Percentiles rank a stretch among this genome's conserved stretches.
Evolutionary conservation across 2,797 vertebrate genomes (phyloP).

Genomic region (Cephalopachus bancanus): DNA sequence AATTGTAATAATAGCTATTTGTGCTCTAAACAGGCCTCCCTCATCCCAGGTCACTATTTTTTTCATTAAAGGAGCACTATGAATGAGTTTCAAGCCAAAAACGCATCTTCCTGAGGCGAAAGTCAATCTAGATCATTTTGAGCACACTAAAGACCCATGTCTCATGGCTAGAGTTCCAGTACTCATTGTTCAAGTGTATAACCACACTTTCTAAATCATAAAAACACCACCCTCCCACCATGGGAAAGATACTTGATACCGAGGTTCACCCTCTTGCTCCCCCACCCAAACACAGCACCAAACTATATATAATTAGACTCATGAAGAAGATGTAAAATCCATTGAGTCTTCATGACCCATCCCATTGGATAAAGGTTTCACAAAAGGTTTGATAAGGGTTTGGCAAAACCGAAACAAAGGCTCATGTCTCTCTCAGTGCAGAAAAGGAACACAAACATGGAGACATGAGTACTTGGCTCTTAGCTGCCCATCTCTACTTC

Average conservation of each 20-base stretch:
- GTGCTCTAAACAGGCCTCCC: slow-evolving; percentile 73
- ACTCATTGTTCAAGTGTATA: background rate
- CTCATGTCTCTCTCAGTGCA: background rate
- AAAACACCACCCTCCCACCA: background rate
- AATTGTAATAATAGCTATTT: slow-evolving; percentile 82
- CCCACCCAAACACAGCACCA: background rate
- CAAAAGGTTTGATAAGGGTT: background rate
- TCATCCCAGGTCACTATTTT: slow-evolving; percentile 58
- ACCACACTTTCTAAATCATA: background rate
- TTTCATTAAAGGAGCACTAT: background rate
- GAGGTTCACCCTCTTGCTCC: background rate
- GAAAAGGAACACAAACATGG: background rate
- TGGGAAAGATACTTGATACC: background rate
- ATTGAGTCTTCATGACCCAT: background rate
- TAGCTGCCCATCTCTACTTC: background rate
- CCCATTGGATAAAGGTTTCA: background rate
- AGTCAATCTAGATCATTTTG: slow-evolving; percentile 56
- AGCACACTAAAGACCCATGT: background rate
- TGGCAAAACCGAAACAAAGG: background rate
- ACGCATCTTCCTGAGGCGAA: slow-evolving; percentile 60
- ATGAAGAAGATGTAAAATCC: background rate
- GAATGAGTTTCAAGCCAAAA: background rate
- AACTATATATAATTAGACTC: background rate
- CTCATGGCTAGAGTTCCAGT: background rate
- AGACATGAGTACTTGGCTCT: background rate